A percentile compares a stretch with the other conserved stretches of the same genome.
Conservation (phyloP, 2,113 vertebrate species). For the Gallinago jamesoni region DNA sequence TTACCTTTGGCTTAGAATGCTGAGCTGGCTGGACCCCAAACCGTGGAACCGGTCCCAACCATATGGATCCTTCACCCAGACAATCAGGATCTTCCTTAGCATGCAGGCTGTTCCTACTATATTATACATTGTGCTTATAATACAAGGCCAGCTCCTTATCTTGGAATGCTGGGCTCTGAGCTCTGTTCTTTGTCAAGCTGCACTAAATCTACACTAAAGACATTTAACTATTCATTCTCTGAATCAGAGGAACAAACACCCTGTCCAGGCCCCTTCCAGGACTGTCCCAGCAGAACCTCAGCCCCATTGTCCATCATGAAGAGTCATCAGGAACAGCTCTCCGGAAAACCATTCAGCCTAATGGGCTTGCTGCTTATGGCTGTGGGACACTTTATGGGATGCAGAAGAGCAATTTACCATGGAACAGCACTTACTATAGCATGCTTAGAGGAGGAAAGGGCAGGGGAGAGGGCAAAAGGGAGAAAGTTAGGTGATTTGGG, state of each 20-base stretch:
- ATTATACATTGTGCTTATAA: too few relatives aligned
- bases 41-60: too few relatives aligned
- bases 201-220: too few relatives aligned
- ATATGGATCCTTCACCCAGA: too few relatives aligned
- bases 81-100: too few relatives aligned
- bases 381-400: not conserved
- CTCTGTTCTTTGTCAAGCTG: too few relatives aligned
- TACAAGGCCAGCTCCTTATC: too few relatives aligned
- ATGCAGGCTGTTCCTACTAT: too few relatives aligned
- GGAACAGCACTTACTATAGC: not conserved
- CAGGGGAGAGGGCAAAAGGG: not conserved
- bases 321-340: not conserved
- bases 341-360: not conserved
- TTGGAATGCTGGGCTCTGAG: too few relatives aligned
- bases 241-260: not conserved
- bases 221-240: too few relatives aligned
- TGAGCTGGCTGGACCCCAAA: too few relatives aligned
- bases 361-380: fast-evolving
- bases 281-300: not conserved
- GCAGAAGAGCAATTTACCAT: not conserved
- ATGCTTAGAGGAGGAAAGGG: not conserved
- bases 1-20: too few relatives aligned
- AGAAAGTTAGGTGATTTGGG: not conserved
- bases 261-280: not conserved
- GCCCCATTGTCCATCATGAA: not conserved